Evolutionary conservation across 2,113 vertebrate species (phyloP).

Genomic region (Macrotis lagotis): DNA sequence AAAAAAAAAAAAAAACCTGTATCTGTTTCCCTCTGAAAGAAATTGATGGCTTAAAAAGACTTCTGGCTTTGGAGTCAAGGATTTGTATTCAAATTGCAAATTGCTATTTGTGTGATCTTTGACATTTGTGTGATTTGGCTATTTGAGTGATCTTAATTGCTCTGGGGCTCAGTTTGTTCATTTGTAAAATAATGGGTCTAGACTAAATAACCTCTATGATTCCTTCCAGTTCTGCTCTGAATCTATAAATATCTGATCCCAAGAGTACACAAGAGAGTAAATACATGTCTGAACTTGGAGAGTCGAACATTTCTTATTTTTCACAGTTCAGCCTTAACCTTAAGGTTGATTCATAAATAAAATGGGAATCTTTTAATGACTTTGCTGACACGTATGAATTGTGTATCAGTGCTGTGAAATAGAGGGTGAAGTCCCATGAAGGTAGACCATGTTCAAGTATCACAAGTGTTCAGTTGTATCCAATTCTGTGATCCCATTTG

Average conservation of each 20-base stretch:
- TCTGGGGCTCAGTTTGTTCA: background rate
- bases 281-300: background rate
- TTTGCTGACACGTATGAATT: background rate
- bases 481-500: background rate
- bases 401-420: background rate
- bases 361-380: background rate
- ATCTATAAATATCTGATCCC: background rate
- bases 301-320: background rate
- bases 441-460: background rate
- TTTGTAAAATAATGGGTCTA: background rate
- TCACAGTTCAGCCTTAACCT: background rate
- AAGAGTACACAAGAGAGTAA: background rate
- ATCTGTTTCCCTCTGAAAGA: background rate
- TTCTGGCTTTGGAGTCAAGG: background rate
- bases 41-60: background rate
- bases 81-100: background rate
- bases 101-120: background rate
- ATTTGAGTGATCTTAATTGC: too few relatives aligned
- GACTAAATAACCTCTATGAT: background rate
- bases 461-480: background rate
- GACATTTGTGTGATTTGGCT: too few relatives aligned
- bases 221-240: background rate
- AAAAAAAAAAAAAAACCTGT: too few relatives aligned
- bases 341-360: background rate
- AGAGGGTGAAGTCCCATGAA: background rate